These are phyloP conservation scores for Taurulus bubalis DNA, from an alignment of 2,113 vertebrate genomes.

Conservation along the genomic window DNA sequence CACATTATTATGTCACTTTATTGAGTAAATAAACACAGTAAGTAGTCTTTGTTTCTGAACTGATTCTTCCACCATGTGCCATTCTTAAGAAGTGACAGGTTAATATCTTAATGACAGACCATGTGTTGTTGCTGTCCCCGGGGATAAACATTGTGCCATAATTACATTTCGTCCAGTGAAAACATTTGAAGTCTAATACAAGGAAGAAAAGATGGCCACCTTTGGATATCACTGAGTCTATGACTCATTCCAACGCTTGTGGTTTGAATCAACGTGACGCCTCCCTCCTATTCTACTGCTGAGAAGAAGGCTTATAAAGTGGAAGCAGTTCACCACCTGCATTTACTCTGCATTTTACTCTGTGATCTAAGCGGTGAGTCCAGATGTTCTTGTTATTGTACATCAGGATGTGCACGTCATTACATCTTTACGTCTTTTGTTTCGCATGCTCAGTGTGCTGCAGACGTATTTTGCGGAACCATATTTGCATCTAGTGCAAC, in stretches of 20 bases:
- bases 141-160: not conserved
- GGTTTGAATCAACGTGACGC: not conserved
- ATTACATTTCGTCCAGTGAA: not conserved
- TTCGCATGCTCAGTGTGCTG: not conserved
- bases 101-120: not conserved
- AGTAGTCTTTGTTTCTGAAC: not conserved
- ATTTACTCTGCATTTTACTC: conserved; percentile 19
- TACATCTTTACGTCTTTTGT: conserved; percentile 1
- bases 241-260: no score
- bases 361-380: conserved; percentile 16
- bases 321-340: not conserved
- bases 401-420: not conserved
- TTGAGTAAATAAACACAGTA: not conserved
- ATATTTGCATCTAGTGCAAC: not conserved
- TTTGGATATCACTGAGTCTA: no score
- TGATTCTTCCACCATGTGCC: not conserved
- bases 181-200: not conserved
- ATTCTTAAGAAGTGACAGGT: not conserved
- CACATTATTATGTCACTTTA: not conserved
- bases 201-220: not conserved
- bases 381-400: conserved; percentile 50
- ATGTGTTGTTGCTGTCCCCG: not conserved
- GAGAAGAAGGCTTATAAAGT: conserved; percentile 14
- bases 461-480: not conserved
- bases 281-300: not conserved